Evolutionary conservation across 2,797 vertebrate genomes (phyloP), one percentile per base, ranked within the genome.

Genomic region (Epinephelus malabaricus): DNA sequence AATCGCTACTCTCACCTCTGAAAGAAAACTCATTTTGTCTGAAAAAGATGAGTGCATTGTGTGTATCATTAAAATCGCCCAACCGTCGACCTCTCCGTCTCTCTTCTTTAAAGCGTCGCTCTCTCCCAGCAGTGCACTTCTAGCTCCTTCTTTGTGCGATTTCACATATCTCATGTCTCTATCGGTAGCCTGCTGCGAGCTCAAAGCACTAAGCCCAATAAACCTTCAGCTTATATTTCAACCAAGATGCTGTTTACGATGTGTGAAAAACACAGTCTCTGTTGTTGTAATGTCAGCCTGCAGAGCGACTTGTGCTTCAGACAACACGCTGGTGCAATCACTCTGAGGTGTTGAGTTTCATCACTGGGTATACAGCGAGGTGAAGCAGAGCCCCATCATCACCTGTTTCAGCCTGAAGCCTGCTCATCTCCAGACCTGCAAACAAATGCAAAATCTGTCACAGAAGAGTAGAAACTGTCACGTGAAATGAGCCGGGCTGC

Each of bases 131-230:
- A 54, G 73, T 55, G 67, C 40, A 71, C 56, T 72, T 40, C n/a
- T 38, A 38, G 15, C 45, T 49, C 73, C 46, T 21, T 15, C 45
- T 72, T 72, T 76, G 43, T 54, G 54, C 15, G 2, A 30, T 58
- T 75, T 65, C 65, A 66, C 15, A 69, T 80, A 81, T 86, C 81
- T 82, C 49, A 60, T 46, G 21, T 76, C 78, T 85, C 55, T 4
- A 76, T 83, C 69, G 73, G 69, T 25, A 34, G 46, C 68, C 58
- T 1, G 23, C 53, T 51, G 63, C 0, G 8, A 80, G 79, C 78
- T 78, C 68, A 78, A 53, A 68, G 47, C 53, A n/a, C 11, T 56
- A 56, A 56, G n/a, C 40, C n/a, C 62, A 43, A 43, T 34, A 75
- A 71, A 78, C 40, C 10, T 51, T 53, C 49, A 50, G 25, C 38